Conservation (phyloP, 2,797 vertebrate species). For the Hephaestus fuliginosus region DNA sequence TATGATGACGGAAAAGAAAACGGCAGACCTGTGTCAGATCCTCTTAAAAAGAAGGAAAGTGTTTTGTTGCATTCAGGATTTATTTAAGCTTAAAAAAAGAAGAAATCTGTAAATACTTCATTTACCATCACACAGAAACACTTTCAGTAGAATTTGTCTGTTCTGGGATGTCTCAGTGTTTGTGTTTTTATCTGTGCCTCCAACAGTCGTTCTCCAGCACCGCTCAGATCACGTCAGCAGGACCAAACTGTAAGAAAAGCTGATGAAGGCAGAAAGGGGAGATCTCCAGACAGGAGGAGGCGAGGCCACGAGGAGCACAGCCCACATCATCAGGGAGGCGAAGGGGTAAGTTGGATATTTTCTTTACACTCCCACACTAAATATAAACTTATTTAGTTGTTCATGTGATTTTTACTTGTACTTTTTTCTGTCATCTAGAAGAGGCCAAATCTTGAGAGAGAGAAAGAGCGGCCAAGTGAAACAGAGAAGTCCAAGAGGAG, state of each 20-base stretch:
- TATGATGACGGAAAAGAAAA: too few relatives aligned
- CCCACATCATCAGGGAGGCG: slow-evolving; percentile 58
- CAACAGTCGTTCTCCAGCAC: slow-evolving; percentile 75
- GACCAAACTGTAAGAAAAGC: slow-evolving; percentile 63
- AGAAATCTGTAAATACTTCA: too few relatives aligned
- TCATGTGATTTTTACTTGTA: background rate
- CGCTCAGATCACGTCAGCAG: slow-evolving; percentile 60
- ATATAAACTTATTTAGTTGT: background rate
- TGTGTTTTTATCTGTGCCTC: background rate
- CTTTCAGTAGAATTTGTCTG: too few relatives aligned
- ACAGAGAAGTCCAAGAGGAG: slow-evolving; percentile 64
- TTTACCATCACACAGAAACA: too few relatives aligned
- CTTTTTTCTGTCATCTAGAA: slow-evolving; percentile 59
- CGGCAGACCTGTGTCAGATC: too few relatives aligned
- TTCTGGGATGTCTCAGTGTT: background rate
- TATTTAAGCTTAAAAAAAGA: too few relatives aligned
- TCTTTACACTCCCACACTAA: background rate
- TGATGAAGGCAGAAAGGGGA: slow-evolving; percentile 70
- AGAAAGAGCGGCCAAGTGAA: slow-evolving; percentile 53
- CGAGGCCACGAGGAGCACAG: slow-evolving; percentile 69
- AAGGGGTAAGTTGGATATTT: slow-evolving; percentile 64
- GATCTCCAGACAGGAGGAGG: slow-evolving; percentile 77
- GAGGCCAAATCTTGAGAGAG: slow-evolving; percentile 66
- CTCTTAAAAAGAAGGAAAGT: too few relatives aligned
- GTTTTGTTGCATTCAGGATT: too few relatives aligned